These are phyloP conservation scores for Ploceus nigricollis DNA, from an alignment of 2,113 vertebrate species.

Conservation along the genomic window DNA sequence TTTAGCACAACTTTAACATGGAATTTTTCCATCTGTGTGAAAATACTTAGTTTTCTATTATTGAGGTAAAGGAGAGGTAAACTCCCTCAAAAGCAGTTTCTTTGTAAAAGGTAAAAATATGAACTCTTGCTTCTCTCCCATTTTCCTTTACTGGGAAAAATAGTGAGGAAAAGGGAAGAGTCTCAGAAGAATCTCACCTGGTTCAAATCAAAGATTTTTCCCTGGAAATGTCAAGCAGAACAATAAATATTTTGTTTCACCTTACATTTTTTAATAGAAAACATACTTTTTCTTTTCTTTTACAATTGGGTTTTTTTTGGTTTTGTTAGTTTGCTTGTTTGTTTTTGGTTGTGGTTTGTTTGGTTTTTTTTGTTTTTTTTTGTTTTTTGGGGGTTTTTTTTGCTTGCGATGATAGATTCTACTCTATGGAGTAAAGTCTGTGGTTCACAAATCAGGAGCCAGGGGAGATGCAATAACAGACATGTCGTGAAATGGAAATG, in stretches of 20 bases:
- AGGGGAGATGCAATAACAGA: background rate
- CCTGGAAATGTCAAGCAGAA: background rate
- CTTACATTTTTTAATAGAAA: background rate
- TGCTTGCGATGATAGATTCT: background rate
- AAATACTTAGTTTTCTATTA: background rate
- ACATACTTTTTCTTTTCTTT: background rate
- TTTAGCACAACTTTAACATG: background rate
- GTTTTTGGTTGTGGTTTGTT: background rate
- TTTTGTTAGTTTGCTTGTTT: no score
- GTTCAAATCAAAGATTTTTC: background rate
- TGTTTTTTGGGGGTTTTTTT: background rate
- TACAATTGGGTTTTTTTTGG: no score
- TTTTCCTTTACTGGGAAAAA: background rate
- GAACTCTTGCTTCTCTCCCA: background rate
- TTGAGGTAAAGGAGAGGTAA: background rate
- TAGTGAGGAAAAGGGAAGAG: background rate
- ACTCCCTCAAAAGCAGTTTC: background rate
- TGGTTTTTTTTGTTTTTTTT: background rate
- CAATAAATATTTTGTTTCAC: background rate
- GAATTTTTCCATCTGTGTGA: background rate
- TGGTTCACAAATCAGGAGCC: background rate
- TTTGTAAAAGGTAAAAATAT: background rate
- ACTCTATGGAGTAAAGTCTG: background rate
- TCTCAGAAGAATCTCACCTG: background rate
- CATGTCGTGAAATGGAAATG: background rate